Evolutionary conservation across 2,113 vertebrate species (phyloP).

Genomic region (Elachura formosa): DNA sequence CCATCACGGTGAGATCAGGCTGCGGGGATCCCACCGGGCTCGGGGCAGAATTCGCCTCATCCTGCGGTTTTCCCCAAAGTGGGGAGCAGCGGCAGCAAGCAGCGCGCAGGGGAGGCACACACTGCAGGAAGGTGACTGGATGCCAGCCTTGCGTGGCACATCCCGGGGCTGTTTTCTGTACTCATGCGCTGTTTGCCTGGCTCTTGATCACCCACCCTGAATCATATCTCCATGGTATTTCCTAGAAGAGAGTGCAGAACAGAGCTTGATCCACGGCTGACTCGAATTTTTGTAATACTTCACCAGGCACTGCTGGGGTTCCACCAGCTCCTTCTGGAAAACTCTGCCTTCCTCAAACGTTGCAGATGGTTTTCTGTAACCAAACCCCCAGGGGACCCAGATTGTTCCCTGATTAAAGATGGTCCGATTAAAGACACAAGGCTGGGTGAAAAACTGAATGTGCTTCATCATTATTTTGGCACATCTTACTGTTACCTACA

Average conservation of each 20-base stretch:
- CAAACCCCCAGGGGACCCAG: background rate
- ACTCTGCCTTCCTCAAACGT: background rate
- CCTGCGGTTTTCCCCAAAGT: rapidly evolving
- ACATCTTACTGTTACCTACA: background rate
- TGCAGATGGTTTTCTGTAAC: background rate
- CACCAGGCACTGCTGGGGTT: too few relatives aligned
- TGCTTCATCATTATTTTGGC: background rate
- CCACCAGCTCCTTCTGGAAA: background rate
- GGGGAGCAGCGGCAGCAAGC: background rate
- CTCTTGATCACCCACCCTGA: background rate
- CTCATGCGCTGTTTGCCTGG: background rate
- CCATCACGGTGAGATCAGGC: rapidly evolving
- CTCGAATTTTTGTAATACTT: background rate
- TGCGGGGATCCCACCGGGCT: rapidly evolving
- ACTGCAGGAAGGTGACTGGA: rapidly evolving
- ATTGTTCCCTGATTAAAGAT: background rate
- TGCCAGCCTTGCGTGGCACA: rapidly evolving
- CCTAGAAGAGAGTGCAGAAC: background rate
- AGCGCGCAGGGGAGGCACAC: rapidly evolving
- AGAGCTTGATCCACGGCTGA: rapidly evolving
- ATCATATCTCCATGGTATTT: rapidly evolving
- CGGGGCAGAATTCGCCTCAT: rapidly evolving
- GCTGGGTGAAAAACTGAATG: background rate
- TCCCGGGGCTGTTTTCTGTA: rapidly evolving
- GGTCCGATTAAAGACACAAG: background rate